Evolutionary conservation across 2,113 vertebrate species (phyloP), one percentile per base, ranked within the genome.

Genomic region (Myotis davidii): DNA sequence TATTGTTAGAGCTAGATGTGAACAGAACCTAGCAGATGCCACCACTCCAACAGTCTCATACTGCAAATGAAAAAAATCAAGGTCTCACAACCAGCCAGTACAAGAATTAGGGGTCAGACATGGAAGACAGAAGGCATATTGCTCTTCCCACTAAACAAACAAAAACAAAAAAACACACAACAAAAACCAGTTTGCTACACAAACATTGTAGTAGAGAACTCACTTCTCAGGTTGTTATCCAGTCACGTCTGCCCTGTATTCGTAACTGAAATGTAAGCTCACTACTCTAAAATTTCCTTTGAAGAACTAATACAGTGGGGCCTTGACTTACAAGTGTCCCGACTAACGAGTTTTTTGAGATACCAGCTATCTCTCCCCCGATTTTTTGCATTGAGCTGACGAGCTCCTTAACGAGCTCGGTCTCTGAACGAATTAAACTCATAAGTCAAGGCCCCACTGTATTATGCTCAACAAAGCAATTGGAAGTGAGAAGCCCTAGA

Each of bases 401-500:
- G 37, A 39, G 37, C 37, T 39, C 37, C 37, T 39, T 39, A 39
- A 39, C 37, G 37, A 39, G 37, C 37, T 39, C 37, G 37, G 37
- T 39, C 37, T 39, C 37, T 39, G 37, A 39, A 39, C 37, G 37
- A 39, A 39, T 39, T 39, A 39, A 39, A 39, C 37, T 39, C 3
- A 4, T 39, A 39, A 39, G 37, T 39, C 37, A 3, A 39, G 37
- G 37, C 37, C 37, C 37, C 37, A 39, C 37, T 39, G 37, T 29
- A 14, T 37, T 79, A 56, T 52, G 9, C 7, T 72, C 78, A 84
- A 61, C 50, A 34, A 81, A 10, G 37, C 6, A 91, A 74, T 0
- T 81, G 6, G 42, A 93, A 89, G 21, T 86, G 69, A 67, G 23
- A 96, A 90, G 45, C 32, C 70, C 56, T 92, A 37, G 14, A 85